Evolutionary conservation across 1,140 invertebrate genomes (phyloP).

Genomic region (Harlomillsia oculata): DNA sequence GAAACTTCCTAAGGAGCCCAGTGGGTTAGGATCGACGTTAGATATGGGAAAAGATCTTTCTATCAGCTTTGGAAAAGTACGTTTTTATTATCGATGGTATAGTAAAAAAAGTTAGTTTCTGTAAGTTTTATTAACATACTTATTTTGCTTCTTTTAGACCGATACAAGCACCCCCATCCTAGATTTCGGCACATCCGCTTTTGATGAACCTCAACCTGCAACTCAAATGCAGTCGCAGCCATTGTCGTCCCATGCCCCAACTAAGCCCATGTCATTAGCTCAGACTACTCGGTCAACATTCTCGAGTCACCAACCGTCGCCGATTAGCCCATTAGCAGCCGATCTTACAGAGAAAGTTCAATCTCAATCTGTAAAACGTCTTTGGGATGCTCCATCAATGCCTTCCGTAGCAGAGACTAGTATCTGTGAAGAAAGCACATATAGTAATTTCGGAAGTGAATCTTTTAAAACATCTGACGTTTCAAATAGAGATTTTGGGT

Average conservation of each 20-base stretch:
- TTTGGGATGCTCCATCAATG: constrained; percentile 31
- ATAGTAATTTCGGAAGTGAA: constrained; percentile 16
- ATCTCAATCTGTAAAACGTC: constrained; percentile 17
- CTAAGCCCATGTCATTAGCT: neutral
- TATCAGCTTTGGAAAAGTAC: constrained; percentile 21
- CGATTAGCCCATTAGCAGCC: constrained; percentile 21
- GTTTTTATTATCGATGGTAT: neutral
- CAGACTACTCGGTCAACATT: constrained; percentile 4
- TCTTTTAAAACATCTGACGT: constrained; percentile 21
- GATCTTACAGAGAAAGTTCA: constrained; percentile 30
- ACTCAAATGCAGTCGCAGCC: constrained; percentile 9
- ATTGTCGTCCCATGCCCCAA: constrained; percentile 8
- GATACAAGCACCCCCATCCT: constrained; percentile 19
- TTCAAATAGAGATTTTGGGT: constrained; percentile 14
- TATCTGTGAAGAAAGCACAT: constrained; percentile 18
- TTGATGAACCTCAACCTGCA: constrained; percentile 11
- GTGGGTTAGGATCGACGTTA: neutral
- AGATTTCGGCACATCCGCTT: constrained; percentile 20
- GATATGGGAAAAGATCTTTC: constrained; percentile 12
- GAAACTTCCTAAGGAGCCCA: constrained; percentile 13
- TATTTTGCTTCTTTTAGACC: neutral
- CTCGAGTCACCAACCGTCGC: constrained; percentile 22
- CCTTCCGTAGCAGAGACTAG: constrained; percentile 17
- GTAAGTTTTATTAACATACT: neutral
- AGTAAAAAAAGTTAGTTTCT: neutral